Conservation (phyloP, 2,797 vertebrate genomes). For the Capromys pilorides region DNA sequence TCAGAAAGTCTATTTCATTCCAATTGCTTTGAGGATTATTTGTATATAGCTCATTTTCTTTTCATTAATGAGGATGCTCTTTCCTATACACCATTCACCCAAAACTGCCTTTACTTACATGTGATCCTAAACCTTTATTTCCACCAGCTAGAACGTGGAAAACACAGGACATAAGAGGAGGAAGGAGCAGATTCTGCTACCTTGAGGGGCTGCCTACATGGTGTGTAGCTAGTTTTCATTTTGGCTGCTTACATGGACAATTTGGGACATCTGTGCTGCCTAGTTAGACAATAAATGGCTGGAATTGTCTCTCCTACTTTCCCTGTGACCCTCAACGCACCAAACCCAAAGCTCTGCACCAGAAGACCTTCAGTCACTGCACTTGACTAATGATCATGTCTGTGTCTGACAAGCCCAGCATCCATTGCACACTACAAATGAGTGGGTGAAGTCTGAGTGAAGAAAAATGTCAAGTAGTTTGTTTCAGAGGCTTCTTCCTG, state of each 20-base stretch:
- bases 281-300: not conserved
- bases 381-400: conserved; percentile 30
- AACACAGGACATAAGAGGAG: not conserved
- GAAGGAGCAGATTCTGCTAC: fast-evolving
- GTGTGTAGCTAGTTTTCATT: not conserved
- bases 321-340: not conserved
- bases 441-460: not conserved
- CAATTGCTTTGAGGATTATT: not conserved
- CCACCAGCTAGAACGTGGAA: not conserved
- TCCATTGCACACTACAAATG: not conserved
- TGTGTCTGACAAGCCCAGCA: not conserved
- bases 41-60: not conserved
- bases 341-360: conserved; percentile 16
- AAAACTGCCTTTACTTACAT: not conserved
- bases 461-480: not conserved
- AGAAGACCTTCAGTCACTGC: not conserved
- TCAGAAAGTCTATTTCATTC: not conserved
- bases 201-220: not conserved
- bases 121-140: not conserved
- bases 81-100: not conserved
- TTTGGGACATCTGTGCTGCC: not conserved
- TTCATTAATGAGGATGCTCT: not conserved
- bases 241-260: not conserved
- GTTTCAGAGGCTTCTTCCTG: not conserved
- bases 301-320: not conserved